phyloP scores from a whole-genome alignment of 2,888 invertebrate genomes.

The Euplexia lucipara region DNA sequence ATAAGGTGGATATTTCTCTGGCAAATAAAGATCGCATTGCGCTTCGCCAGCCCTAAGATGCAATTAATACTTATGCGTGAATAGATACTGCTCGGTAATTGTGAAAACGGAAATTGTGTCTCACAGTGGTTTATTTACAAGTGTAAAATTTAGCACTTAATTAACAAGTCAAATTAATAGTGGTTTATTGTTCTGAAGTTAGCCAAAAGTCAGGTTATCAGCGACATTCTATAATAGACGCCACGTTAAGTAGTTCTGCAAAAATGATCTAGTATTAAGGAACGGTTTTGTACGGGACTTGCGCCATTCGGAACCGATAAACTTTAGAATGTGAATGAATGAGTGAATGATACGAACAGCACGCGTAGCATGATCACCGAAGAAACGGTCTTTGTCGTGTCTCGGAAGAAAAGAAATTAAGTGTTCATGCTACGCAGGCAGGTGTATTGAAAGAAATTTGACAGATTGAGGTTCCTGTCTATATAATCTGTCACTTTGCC shows the following conservation, averaged over 20 bases:
- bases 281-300: conserved; percentile 45
- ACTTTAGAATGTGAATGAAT: conserved; percentile 19
- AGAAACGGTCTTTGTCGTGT: too few relatives aligned
- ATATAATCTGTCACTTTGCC: too few relatives aligned
- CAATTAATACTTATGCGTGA: conserved; percentile 18
- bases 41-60: neutral
- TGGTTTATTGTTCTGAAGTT: conserved; percentile 35
- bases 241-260: conserved; percentile 17
- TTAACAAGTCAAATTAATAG: conserved; percentile 1
- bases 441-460: too few relatives aligned
- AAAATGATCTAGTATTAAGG: conserved; percentile 40
- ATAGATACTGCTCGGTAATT: conserved; percentile 16
- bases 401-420: too few relatives aligned
- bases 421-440: too few relatives aligned
- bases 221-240: conserved; percentile 28
- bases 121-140: neutral
- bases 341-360: conserved; percentile 26
- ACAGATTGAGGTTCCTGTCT: too few relatives aligned
- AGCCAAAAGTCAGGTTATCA: conserved; percentile 49
- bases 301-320: conserved; percentile 40
- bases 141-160: too few relatives aligned
- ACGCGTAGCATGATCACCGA: too few relatives aligned
- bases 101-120: neutral
- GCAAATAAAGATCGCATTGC: neutral
- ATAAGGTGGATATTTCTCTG: conserved; percentile 1